Conservation (phyloP, 2,888 invertebrate genomes). For the Rhamnusium bicolor region DNA sequence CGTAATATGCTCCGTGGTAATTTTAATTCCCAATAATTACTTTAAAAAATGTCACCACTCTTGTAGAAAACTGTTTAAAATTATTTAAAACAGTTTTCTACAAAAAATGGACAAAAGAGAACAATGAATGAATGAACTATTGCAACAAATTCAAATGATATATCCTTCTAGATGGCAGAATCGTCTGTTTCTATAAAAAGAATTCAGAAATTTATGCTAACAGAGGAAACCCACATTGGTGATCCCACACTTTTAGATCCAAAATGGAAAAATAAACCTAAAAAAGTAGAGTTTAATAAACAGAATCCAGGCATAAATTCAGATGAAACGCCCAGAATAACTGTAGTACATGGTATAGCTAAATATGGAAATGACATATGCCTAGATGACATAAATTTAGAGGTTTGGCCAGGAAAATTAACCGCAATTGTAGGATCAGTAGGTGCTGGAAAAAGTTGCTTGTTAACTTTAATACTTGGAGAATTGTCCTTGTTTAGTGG, state of each 20-base stretch:
- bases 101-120: too few relatives aligned
- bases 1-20: too few relatives aligned
- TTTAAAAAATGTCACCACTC: too few relatives aligned
- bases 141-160: constrained; percentile 13
- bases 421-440: constrained; percentile 79
- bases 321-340: constrained; percentile 11
- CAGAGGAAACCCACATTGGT: constrained; percentile 62
- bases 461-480: constrained; percentile 70
- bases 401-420: constrained; percentile 69
- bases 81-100: too few relatives aligned
- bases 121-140: too few relatives aligned
- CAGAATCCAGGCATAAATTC: neutral
- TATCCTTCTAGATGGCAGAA: constrained; percentile 71
- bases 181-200: constrained; percentile 73
- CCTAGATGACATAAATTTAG: constrained; percentile 71
- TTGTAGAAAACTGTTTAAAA: too few relatives aligned
- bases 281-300: neutral
- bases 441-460: constrained; percentile 77
- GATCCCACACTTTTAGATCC: constrained; percentile 63
- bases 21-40: too few relatives aligned
- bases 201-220: constrained; percentile 61
- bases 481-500: constrained; percentile 71
- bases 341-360: constrained; percentile 41
- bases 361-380: constrained; percentile 64
- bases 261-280: constrained; percentile 35